Conservation (phyloP, 2,888 invertebrate genomes). For the Argyra leucocephala region DNA sequence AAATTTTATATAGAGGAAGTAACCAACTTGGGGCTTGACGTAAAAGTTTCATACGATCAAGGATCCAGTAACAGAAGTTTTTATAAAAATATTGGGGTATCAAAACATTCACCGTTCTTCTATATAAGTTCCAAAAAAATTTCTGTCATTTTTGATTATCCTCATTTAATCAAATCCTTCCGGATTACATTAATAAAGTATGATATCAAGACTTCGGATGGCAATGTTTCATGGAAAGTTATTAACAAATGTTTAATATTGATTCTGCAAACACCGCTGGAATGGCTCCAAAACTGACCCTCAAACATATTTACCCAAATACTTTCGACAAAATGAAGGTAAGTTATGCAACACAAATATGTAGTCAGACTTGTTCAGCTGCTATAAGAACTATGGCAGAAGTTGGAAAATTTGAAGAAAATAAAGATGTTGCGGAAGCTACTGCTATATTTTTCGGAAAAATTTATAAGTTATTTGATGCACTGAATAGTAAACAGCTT, state of each 20-base stretch:
- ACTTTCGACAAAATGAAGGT: constrained; percentile 18
- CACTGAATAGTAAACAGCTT: constrained; percentile 15
- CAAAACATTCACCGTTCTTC: constrained; percentile 5
- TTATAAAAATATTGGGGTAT: constrained; percentile 9
- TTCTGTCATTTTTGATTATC: constrained; percentile 15
- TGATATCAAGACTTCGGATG: constrained; percentile 15
- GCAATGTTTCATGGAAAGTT: constrained; percentile 17
- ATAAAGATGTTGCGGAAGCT: constrained; percentile 14
- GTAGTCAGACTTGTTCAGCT: constrained; percentile 17
- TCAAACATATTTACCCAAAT: constrained; percentile 15
- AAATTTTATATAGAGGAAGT: too few relatives aligned
- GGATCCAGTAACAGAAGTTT: constrained; percentile 12
- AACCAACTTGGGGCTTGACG: background rate
- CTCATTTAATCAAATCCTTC: constrained; percentile 17
- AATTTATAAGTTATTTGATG: constrained; percentile 17
- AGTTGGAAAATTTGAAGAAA: constrained; percentile 12
- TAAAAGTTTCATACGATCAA: constrained; percentile 15
- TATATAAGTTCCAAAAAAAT: constrained; percentile 10
- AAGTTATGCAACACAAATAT: constrained; percentile 13
- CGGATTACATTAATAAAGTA: constrained; percentile 13
- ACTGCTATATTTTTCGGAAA: constrained; percentile 15
- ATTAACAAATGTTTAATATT: constrained; percentile 13
- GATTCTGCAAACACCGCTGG: constrained; percentile 13
- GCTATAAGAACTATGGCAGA: constrained; percentile 13
- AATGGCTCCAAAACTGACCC: constrained; percentile 17